These are phyloP conservation scores for Gastracanthus pulcherrimus DNA, from an alignment of 2,888 invertebrate genomes.

Conservation along the genomic window DNA sequence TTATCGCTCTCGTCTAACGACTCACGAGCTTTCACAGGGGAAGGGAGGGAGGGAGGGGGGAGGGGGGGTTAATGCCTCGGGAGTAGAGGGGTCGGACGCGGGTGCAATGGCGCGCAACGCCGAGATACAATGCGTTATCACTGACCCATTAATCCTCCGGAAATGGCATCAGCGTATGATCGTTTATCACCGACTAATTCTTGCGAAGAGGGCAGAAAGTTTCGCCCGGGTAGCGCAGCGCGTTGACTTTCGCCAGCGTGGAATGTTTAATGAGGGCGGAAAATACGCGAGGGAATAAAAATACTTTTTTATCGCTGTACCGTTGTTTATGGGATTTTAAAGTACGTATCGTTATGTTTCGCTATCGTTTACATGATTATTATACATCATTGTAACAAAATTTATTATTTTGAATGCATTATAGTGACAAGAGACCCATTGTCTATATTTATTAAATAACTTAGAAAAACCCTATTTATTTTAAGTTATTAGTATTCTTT, in stretches of 20 bases:
- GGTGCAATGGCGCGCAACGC: slow-evolving; percentile 55
- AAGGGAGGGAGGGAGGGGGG: too few relatives aligned
- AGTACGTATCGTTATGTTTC: too few relatives aligned
- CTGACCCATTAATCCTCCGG: slow-evolving; percentile 59
- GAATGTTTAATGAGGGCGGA: neutral
- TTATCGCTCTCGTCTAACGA: slow-evolving; percentile 55
- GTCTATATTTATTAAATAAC: too few relatives aligned
- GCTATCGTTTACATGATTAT: too few relatives aligned
- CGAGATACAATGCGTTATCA: slow-evolving; percentile 60
- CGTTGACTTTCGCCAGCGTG: neutral
- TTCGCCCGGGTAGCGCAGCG: too few relatives aligned
- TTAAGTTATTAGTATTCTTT: too few relatives aligned
- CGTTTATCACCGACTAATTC: slow-evolving; percentile 45
- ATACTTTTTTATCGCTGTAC: too few relatives aligned
- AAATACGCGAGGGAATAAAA: too few relatives aligned
- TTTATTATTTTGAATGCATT: neutral
- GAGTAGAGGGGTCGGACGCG: neutral
- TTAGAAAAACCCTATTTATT: too few relatives aligned
- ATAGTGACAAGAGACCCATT: neutral
- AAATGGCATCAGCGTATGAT: slow-evolving; percentile 43
- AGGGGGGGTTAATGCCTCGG: slow-evolving; percentile 50
- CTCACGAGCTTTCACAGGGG: slow-evolving; percentile 50
- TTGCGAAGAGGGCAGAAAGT: slow-evolving; percentile 4
- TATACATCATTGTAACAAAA: too few relatives aligned
- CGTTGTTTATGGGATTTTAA: too few relatives aligned